These are phyloP conservation scores for Chondrosia reniformis DNA, from an alignment of 37 sponge, comb jelly and placozoan genomes.

Conservation along the genomic window DNA sequence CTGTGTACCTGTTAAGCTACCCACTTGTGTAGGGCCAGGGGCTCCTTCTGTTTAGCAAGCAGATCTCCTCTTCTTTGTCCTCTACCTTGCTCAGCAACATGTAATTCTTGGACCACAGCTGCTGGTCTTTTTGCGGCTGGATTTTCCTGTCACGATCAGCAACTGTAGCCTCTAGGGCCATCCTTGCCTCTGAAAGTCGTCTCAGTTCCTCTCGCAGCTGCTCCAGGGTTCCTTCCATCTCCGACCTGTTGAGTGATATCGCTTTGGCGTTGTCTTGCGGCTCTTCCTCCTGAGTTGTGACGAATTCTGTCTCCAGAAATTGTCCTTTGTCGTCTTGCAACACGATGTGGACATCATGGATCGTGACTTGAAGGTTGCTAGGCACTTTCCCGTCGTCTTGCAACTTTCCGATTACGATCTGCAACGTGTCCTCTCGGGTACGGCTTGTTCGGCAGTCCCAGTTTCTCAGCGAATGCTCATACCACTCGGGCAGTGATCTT, in stretches of 20 bases:
- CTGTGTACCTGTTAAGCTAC: background rate
- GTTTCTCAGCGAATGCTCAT: background rate
- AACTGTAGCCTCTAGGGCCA: background rate
- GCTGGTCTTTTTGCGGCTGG: background rate
- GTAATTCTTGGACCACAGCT: background rate
- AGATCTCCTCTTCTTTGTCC: background rate
- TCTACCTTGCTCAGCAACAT: background rate
- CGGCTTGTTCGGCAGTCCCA: slow-evolving; percentile 7
- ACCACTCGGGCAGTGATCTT: background rate
- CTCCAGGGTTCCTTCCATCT: background rate
- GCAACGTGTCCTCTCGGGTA: background rate
- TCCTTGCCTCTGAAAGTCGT: background rate
- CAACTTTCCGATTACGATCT: background rate
- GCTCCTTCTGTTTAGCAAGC: background rate
- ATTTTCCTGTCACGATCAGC: background rate
- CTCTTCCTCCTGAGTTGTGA: background rate
- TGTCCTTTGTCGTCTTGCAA: background rate
- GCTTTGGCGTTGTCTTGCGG: background rate
- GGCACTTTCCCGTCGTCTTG: background rate
- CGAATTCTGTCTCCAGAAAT: background rate
- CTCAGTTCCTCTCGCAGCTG: background rate
- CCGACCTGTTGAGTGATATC: background rate
- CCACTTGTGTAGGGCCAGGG: background rate
- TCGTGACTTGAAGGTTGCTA: background rate
- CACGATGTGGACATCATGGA: background rate